Evolutionary conservation across 2,113 vertebrate genomes (phyloP).

Genomic region (Lepus americanus): DNA sequence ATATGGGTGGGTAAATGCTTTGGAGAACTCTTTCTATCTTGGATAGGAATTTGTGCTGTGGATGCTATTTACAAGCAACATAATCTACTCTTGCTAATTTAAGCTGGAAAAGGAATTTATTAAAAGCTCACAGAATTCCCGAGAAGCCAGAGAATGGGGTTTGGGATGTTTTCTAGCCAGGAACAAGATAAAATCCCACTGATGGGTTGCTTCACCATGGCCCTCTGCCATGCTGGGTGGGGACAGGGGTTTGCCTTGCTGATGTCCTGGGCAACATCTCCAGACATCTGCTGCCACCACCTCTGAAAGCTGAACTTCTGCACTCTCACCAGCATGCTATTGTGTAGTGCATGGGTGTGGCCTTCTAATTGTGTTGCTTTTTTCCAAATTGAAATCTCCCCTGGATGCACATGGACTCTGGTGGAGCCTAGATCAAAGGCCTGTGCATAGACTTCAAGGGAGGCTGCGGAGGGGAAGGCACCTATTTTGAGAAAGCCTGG

Average conservation of each 20-base stretch:
- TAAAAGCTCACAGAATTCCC: slow-evolving; percentile 40
- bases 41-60: slow-evolving; percentile 14
- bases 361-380: neutral
- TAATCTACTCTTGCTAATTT: slow-evolving; percentile 37
- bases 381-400: neutral
- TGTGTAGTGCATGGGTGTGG: neutral
- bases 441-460: neutral
- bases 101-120: slow-evolving; percentile 23
- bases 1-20: neutral
- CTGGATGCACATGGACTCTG: neutral
- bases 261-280: accelerated
- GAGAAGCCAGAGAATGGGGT: slow-evolving; percentile 6
- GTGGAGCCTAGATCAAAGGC: neutral
- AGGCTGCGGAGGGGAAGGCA: neutral
- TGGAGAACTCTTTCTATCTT: neutral
- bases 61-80: slow-evolving; percentile 37
- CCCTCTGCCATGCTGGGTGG: neutral
- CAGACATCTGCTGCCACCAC: too few species aligned
- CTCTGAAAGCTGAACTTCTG: neutral
- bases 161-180: neutral
- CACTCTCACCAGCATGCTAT: neutral
- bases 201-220: neutral
- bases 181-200: neutral
- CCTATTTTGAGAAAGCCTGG: neutral
- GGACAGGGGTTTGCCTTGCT: neutral